Evolutionary conservation across 2,797 vertebrate species (phyloP).

Genomic region (Menidia menidia): DNA sequence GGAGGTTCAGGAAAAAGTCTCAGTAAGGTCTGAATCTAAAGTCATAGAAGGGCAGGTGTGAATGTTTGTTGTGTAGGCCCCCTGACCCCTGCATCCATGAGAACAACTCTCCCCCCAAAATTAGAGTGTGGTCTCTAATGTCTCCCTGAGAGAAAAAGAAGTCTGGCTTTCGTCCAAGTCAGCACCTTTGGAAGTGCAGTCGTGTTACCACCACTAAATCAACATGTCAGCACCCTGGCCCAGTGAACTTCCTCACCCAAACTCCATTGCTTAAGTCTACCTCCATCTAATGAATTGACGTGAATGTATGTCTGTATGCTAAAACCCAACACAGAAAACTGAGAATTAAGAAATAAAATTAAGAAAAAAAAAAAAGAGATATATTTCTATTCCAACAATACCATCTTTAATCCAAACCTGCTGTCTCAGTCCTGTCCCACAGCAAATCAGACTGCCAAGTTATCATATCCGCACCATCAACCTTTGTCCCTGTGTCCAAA

Average conservation of each 20-base stretch:
- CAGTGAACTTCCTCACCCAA: slow-evolving; percentile 81
- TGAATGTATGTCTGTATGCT: slow-evolving; percentile 69
- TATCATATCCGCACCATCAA: slow-evolving; percentile 31
- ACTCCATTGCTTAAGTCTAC: slow-evolving; percentile 76
- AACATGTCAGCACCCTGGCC: slow-evolving; percentile 84
- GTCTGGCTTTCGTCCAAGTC: slow-evolving; percentile 85
- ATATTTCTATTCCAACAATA: slow-evolving; percentile 13
- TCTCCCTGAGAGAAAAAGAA: slow-evolving; percentile 78
- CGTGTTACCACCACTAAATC: slow-evolving; percentile 85
- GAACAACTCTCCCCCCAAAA: slow-evolving; percentile 74
- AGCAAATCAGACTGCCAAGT: slow-evolving; percentile 20
- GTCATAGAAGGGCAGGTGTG: slow-evolving; percentile 73
- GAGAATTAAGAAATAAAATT: slow-evolving; percentile 30
- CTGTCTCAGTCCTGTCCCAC: not conserved
- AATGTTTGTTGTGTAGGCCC: slow-evolving; percentile 76
- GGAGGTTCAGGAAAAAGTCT: slow-evolving; percentile 23
- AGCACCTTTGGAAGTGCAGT: slow-evolving; percentile 86
- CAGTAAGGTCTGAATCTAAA: slow-evolving; percentile 52
- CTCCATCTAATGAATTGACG: slow-evolving; percentile 79
- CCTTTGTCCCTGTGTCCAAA: slow-evolving; percentile 64
- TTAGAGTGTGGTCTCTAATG: slow-evolving; percentile 77
- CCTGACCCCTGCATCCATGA: slow-evolving; percentile 61
- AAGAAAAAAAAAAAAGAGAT: slow-evolving; percentile 4
- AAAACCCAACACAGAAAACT: slow-evolving; percentile 48
- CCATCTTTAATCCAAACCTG: not conserved